A percentile compares a stretch with the other conserved stretches of the same genome.
Conservation (phyloP, 2,797 vertebrate species). For the Ispidina lecontei region DNA sequence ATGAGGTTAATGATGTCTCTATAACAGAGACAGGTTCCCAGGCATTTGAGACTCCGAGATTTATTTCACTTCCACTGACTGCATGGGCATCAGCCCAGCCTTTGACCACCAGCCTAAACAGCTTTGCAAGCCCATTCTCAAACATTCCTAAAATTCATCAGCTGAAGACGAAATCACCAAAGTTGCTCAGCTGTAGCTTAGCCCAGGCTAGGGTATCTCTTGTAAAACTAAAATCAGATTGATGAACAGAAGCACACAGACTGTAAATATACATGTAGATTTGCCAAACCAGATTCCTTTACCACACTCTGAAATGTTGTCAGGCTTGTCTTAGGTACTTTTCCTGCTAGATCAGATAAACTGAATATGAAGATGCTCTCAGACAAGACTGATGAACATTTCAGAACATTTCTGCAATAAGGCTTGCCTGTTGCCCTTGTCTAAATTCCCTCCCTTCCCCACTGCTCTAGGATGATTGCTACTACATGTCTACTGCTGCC, state of each 20-base stretch:
- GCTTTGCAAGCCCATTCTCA: neutral
- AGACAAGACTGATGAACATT: neutral
- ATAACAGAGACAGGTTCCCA: neutral
- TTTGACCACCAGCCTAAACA: neutral
- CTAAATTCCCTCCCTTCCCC: neutral
- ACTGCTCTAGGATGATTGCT: neutral
- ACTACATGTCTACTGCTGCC: neutral
- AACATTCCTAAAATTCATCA: neutral
- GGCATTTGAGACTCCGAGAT: neutral
- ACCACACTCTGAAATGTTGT: neutral
- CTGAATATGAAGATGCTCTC: neutral
- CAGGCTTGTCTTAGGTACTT: neutral
- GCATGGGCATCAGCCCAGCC: neutral
- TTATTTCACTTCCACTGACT: neutral
- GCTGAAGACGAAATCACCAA: neutral
- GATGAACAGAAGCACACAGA: neutral
- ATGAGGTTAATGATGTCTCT: rapidly evolving
- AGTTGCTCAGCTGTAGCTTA: neutral
- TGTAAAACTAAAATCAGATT: neutral
- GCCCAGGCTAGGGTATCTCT: neutral
- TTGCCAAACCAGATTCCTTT: neutral
- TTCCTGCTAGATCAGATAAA: neutral
- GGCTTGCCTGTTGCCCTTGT: neutral
- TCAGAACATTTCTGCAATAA: neutral
- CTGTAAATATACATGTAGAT: neutral